Evolutionary conservation across 2,888 invertebrate species (phyloP).

Genomic region (Ophioninae sp.): DNA sequence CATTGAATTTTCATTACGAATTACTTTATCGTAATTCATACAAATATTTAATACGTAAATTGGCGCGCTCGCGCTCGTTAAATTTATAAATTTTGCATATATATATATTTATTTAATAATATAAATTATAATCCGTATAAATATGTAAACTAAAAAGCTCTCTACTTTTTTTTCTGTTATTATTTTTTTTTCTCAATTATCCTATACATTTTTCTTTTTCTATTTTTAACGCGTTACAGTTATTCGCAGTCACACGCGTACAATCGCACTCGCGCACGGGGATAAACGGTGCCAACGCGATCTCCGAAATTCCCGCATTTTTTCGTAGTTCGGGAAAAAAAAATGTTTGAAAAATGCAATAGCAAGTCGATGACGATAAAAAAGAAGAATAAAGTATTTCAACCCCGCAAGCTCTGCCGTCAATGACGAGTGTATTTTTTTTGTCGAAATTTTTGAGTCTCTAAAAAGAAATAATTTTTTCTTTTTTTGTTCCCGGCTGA

Average conservation of each 20-base stretch:
- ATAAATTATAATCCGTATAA: conserved; percentile 38
- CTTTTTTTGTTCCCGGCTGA: neutral
- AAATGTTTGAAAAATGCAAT: too few relatives aligned
- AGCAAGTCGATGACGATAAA: too few relatives aligned
- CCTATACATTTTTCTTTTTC: conserved; percentile 32
- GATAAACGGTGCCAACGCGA: conserved; percentile 9
- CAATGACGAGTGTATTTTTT: neutral
- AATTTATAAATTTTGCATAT: conserved; percentile 17
- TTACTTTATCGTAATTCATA: conserved; percentile 17
- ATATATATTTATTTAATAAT: conserved; percentile 25
- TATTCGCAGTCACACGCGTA: conserved; percentile 6
- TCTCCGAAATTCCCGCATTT: neutral
- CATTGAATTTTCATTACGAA: neutral
- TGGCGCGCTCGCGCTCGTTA: conserved; percentile 1
- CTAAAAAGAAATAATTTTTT: neutral
- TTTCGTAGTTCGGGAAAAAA: neutral
- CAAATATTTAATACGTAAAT: conserved; percentile 29
- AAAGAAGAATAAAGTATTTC: too few relatives aligned
- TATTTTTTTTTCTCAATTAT: neutral
- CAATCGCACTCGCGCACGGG: neutral
- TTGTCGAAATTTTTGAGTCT: neutral
- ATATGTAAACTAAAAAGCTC: conserved; percentile 44
- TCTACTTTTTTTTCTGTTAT: conserved; percentile 18
- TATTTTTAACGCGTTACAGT: conserved; percentile 27
- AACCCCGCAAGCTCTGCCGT: neutral